Conservation (phyloP, 2,113 vertebrate genomes). For the Phyllostomus hastatus region DNA sequence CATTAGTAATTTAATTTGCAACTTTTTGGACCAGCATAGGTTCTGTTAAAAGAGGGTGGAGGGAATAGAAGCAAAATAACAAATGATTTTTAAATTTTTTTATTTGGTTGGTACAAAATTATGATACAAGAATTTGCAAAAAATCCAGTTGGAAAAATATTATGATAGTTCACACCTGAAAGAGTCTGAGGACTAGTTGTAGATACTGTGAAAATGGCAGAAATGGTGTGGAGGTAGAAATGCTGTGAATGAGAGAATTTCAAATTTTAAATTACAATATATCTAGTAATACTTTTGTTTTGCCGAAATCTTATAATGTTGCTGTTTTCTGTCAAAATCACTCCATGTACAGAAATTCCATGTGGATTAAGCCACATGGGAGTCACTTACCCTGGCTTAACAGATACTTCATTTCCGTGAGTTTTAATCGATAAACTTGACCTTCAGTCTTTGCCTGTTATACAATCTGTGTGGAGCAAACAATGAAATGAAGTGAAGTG, state of each 20-base stretch:
- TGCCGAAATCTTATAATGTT: background rate
- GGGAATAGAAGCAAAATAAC: background rate
- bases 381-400: background rate
- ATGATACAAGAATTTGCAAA: background rate
- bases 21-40: background rate
- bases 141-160: background rate
- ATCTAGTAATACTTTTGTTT: background rate
- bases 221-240: background rate
- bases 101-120: background rate
- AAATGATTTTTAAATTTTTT: background rate
- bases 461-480: background rate
- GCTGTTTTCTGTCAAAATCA: background rate
- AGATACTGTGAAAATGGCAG: background rate
- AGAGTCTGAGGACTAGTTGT: background rate
- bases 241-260: background rate
- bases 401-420: background rate
- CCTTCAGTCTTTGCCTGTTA: slow-evolving; percentile 18
- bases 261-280: background rate
- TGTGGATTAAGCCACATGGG: background rate
- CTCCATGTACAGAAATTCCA: background rate
- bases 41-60: background rate
- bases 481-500: background rate
- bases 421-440: slow-evolving; percentile 47
- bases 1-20: background rate
- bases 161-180: background rate